Evolutionary conservation across 2,797 vertebrate genomes (phyloP), one percentile per base, ranked within the genome.

Genomic region (Amniataba percoides): DNA sequence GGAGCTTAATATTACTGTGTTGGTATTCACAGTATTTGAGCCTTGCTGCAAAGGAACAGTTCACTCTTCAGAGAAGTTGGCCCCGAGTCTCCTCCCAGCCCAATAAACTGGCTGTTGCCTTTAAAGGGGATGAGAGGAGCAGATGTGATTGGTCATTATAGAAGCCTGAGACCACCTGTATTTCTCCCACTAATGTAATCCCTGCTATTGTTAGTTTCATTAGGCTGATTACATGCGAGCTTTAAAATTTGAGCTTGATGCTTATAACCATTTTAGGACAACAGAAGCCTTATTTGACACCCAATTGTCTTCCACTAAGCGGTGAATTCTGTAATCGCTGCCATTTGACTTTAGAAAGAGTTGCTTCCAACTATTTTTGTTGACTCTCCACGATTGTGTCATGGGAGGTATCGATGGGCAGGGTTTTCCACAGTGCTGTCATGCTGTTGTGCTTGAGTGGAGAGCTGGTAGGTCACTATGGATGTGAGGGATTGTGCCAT

Each of bases 351-450:
- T 19, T 34, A 27, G 13, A 25, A 2, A 64, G 19, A 59, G 4
- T 21, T 46, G 62, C 52, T 27, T 60, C 25, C 61, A 46, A n/a
- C 23, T 69, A 49, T 1, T 45, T 58, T 63, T 15, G 34, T 63
- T 46, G 58, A 9, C 1, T 53, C 3, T 77, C 6, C 4, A 39
- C 23, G 65, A 48, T 56, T 67, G 31, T 31, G 2, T 71, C 23
- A 23, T 4, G 36, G 6, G 63, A 55, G 56, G 61, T 16, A 14
- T 40, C 18, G 55, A 52, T 9, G 39, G 23, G 49, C 61, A 56
- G 21, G 36, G 9, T 57, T 83, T 83, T 78, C 74, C 78, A 82
- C 58, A 51, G 52, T 1, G 27, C 62, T 67, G 57, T 68, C 74
- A 66, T 25, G 39, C 12, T 31, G 39, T 31, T 23, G 18, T 78